Conservation (phyloP, 2,888 invertebrate genomes). For the Hoplodrina ambigua region DNA sequence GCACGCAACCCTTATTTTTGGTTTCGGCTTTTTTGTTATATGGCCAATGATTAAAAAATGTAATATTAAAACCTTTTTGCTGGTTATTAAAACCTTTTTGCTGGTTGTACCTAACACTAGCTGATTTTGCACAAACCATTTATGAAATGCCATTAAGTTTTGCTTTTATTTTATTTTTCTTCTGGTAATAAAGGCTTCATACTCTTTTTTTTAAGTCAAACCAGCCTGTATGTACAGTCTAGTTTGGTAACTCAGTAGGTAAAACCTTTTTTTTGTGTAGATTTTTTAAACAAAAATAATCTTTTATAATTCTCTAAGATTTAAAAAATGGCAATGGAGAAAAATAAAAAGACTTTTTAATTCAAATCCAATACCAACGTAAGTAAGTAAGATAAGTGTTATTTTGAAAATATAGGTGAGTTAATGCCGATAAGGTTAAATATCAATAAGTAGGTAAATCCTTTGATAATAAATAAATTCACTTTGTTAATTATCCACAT, state of each 20-base stretch:
- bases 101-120: not conserved
- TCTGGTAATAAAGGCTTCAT: not conserved
- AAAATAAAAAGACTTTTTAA: not conserved
- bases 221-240: not conserved
- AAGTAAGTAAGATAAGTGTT: constrained; percentile 1
- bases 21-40: too few relatives aligned
- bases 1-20: not conserved
- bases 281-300: too few relatives aligned
- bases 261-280: not conserved
- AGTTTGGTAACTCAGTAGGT: not conserved
- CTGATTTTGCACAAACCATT: not conserved
- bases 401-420: constrained; percentile 3
- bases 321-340: too few relatives aligned
- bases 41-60: too few relatives aligned
- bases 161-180: not conserved
- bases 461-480: constrained; percentile 32
- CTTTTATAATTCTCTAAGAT: too few relatives aligned
- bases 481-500: not conserved
- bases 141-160: not conserved
- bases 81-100: constrained; percentile 1
- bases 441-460: constrained; percentile 19
- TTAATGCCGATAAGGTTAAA: constrained; percentile 9
- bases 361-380: not conserved
- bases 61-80: constrained; percentile 6
- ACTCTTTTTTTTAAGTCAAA: not conserved